Percentiles rank a stretch among this genome's conserved stretches.
Conservation (phyloP, 2,797 vertebrate genomes). For the Pyrocephalus nanus region DNA sequence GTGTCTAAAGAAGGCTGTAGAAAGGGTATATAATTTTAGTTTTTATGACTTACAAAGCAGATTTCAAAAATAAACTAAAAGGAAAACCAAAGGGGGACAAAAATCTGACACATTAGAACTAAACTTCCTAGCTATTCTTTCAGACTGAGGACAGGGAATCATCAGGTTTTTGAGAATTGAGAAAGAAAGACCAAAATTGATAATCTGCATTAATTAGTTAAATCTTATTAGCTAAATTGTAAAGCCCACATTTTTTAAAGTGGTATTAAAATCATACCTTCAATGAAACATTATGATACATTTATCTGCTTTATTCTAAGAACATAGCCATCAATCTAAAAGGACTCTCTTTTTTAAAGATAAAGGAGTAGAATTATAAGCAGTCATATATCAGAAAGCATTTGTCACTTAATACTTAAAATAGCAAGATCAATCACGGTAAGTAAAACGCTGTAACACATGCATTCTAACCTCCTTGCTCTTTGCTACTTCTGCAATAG, state of each 20-base stretch:
- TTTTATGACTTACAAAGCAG: slow-evolving; percentile 24
- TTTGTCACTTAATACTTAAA: background rate
- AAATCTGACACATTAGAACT: background rate
- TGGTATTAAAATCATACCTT: background rate
- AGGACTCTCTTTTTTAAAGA: background rate
- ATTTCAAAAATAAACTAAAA: slow-evolving; percentile 50
- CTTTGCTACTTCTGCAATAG: slow-evolving; percentile 96
- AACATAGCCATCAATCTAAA: background rate
- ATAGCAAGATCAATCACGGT: background rate
- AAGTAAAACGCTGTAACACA: background rate
- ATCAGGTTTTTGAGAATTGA: background rate
- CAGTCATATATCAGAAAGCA: background rate
- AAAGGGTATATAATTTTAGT: slow-evolving; percentile 30
- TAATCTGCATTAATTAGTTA: background rate
- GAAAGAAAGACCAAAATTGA: background rate
- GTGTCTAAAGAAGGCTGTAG: background rate
- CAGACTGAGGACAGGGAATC: background rate
- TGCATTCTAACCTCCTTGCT: slow-evolving; percentile 89
- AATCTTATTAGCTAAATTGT: background rate
- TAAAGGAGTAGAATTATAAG: background rate
- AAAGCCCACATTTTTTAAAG: background rate
- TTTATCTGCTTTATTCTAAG: background rate
- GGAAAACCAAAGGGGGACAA: slow-evolving; percentile 19
- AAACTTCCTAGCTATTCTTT: background rate
- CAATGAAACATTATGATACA: background rate